These are phyloP conservation scores for Bhutanitis thaidina DNA, from an alignment of 2,888 invertebrate species.

Conservation along the genomic window DNA sequence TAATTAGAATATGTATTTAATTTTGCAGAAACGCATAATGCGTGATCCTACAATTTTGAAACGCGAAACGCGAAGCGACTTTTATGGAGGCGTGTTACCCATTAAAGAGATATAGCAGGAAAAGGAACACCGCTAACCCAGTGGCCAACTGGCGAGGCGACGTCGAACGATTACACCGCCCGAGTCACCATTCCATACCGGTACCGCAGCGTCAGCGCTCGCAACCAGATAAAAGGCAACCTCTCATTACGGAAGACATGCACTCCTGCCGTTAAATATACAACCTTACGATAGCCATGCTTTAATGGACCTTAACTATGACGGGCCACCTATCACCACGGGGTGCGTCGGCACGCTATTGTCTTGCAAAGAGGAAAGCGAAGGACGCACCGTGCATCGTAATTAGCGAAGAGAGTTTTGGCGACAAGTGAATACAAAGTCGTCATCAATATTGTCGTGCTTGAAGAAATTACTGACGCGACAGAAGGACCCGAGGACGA, in stretches of 20 bases:
- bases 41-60: background rate
- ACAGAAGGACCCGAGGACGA: slow-evolving; percentile 52
- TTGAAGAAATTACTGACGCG: slow-evolving; percentile 48
- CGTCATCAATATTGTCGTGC: slow-evolving; percentile 46
- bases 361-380: slow-evolving; percentile 71
- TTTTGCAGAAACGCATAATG: too few species aligned
- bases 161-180: slow-evolving; percentile 60
- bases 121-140: slow-evolving; percentile 77
- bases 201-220: slow-evolving; percentile 58
- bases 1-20: too few species aligned
- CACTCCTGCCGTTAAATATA: slow-evolving; percentile 31
- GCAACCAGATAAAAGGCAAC: slow-evolving; percentile 41
- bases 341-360: slow-evolving; percentile 57
- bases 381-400: slow-evolving; percentile 61
- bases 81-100: slow-evolving; percentile 28
- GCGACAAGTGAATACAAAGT: slow-evolving; percentile 69
- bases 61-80: background rate
- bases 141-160: slow-evolving; percentile 74
- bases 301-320: slow-evolving; percentile 34
- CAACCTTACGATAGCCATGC: slow-evolving; percentile 26
- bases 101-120: slow-evolving; percentile 60
- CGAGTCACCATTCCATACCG: slow-evolving; percentile 68
- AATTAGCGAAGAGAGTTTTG: slow-evolving; percentile 74
- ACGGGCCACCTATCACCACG: slow-evolving; percentile 54
- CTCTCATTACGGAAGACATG: slow-evolving; percentile 43